Conservation (phyloP, 2,888 invertebrate species). For the Chorisops tibialis region DNA sequence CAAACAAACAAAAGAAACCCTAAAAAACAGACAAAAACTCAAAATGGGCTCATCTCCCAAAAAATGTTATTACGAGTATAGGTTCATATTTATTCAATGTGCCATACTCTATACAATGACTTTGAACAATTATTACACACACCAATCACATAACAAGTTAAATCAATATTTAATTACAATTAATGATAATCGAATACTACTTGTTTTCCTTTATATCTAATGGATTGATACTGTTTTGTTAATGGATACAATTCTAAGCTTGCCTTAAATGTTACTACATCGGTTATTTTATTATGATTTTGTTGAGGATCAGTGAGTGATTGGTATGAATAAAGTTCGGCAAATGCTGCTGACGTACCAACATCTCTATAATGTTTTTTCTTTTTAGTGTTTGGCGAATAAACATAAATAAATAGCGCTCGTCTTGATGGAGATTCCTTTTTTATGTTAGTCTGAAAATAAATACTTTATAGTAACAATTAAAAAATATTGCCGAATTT, state of each 20-base stretch:
- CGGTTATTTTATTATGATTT: conserved; percentile 59
- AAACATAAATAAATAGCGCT: conserved; percentile 48
- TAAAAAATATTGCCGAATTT: neutral
- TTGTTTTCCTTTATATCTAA: conserved; percentile 63
- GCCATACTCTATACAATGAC: no score
- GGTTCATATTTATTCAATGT: no score
- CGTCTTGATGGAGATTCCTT: conserved; percentile 52
- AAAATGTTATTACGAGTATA: no score
- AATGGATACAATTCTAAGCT: conserved; percentile 75
- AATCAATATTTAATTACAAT: no score
- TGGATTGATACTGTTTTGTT: conserved; percentile 65
- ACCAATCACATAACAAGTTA: no score
- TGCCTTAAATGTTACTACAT: conserved; percentile 80
- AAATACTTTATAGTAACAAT: neutral
- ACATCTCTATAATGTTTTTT: conserved; percentile 39
- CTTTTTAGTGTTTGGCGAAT: conserved; percentile 52
- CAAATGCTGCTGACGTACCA: neutral
- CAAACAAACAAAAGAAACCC: no score
- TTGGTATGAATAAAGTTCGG: neutral
- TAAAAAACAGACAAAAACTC: no score
- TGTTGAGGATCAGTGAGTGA: neutral
- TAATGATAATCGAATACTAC: neutral
- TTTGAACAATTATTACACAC: no score
- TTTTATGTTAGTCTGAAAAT: conserved; percentile 43
- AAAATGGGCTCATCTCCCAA: no score